phyloP scores from a whole-genome alignment of 2,113 vertebrate species.

The Capreolus pygargus region DNA sequence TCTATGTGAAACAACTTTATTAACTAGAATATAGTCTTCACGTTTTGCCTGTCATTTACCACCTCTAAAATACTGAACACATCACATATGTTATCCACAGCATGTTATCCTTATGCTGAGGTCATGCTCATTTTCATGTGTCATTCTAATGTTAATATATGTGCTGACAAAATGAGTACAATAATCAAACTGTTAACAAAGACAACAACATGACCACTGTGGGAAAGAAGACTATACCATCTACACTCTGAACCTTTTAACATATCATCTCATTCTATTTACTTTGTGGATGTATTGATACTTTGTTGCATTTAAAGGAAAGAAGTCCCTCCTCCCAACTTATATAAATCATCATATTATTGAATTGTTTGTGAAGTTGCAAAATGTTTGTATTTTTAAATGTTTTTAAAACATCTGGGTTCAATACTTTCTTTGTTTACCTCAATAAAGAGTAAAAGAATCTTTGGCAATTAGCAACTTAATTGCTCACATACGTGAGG shows the following conservation, averaged over 20 bases:
- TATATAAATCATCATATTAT: neutral
- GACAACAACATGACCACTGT: neutral
- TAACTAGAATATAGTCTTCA: neutral
- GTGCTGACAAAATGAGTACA: neutral
- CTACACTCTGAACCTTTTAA: neutral
- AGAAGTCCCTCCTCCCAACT: neutral
- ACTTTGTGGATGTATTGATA: neutral
- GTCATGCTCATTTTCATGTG: neutral
- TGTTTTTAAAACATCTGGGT: neutral
- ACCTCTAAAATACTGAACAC: neutral
- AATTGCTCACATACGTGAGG: neutral
- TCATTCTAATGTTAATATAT: neutral
- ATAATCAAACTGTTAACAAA: neutral
- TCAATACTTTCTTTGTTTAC: neutral
- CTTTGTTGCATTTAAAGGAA: neutral
- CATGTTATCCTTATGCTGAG: no score
- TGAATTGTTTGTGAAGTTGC: neutral
- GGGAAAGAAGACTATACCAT: neutral
- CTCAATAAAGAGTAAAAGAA: neutral
- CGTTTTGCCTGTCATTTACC: neutral
- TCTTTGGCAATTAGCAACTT: slow-evolving; percentile 10
- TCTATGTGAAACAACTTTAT: neutral
- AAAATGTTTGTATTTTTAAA: neutral
- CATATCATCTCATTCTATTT: neutral
- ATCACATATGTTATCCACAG: neutral